Conservation (phyloP, 2,113 vertebrate genomes). For the Leptodactylus fuscus region DNA sequence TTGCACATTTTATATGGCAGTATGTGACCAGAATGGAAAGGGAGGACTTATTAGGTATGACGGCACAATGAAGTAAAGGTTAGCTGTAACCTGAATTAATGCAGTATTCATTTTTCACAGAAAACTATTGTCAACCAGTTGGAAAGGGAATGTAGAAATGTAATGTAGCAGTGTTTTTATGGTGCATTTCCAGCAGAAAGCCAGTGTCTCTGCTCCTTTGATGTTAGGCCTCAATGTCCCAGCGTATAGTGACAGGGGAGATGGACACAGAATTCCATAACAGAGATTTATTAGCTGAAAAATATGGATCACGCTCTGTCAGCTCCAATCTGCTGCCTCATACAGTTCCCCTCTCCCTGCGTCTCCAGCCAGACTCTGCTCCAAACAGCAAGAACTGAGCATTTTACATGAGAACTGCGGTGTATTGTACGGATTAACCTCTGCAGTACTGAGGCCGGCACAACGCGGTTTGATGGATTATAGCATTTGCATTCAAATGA, state of each 20-base stretch:
- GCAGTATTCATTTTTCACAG: conserved; percentile 48
- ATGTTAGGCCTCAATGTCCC: conserved; percentile 44
- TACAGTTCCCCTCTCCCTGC: conserved; percentile 49
- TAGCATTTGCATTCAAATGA: background rate
- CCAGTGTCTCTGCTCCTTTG: conserved; percentile 40
- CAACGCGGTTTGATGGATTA: background rate
- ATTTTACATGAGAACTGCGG: background rate
- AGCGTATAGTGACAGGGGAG: conserved; percentile 54
- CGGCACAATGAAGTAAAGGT: conserved; percentile 29
- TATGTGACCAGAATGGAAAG: conserved; percentile 55
- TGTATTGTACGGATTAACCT: conserved; percentile 21
- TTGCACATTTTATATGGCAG: conserved; percentile 51
- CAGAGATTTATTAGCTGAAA: conserved; percentile 61
- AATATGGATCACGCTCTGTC: conserved; percentile 58
- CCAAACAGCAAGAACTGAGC: conserved; percentile 1
- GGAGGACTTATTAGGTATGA: conserved; percentile 38
- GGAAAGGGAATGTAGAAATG: conserved; percentile 20
- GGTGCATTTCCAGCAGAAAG: conserved; percentile 46
- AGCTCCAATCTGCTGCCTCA: conserved; percentile 59
- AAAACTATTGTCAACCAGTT: conserved; percentile 29
- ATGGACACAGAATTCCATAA: conserved; percentile 57
- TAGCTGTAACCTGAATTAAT: conserved; percentile 36
- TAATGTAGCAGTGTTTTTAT: conserved; percentile 46
- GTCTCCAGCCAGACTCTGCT: conserved; percentile 49
- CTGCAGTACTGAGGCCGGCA: conserved; percentile 12